A percentile compares a stretch with the other conserved stretches of the same genome.
phyloP scores from a whole-genome alignment of 2,113 vertebrate genomes.

The zebrafish (Danio rerio) region GRCz12tu NC_133193.1:23442501-23443000 shows the following conservation, averaged over 20 bases:
- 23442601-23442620: no score
- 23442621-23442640: no score
- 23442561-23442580: no score
- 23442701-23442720: background rate
- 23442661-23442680: no score
- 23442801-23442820: background rate
- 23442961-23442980: conserved; percentile 1
- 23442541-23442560: no score
- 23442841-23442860: background rate
- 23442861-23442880: background rate
- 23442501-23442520: no score
- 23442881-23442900: background rate
- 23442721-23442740: background rate
- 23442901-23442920: background rate
- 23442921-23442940: background rate
- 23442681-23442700: no score
- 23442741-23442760: background rate
- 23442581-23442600: no score
- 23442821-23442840: background rate
- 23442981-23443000: background rate
- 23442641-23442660: no score
- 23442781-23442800: background rate
- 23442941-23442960: background rate
- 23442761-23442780: background rate
- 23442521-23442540: no score